Conservation (phyloP, 2,888 invertebrate genomes). For the Limnephilus lunatus region DNA sequence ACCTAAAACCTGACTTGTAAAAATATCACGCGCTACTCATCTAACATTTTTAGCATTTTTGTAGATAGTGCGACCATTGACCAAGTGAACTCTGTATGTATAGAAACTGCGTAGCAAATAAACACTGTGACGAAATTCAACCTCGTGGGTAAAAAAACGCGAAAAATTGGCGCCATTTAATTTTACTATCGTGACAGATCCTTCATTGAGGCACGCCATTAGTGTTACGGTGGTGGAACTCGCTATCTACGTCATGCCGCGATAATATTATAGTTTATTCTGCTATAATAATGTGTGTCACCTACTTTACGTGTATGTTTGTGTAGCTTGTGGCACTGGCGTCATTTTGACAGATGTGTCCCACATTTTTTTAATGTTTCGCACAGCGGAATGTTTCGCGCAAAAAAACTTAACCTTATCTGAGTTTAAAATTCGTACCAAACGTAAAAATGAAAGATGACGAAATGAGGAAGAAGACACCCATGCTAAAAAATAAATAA, state of each 20-base stretch:
- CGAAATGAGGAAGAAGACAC: neutral
- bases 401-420: neutral
- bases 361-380: neutral
- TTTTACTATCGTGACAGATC: neutral
- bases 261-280: neutral
- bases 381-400: neutral
- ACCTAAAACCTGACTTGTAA: neutral
- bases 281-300: neutral
- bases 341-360: conserved; percentile 2
- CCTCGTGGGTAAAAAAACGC: neutral
- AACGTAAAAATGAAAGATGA: neutral
- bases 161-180: neutral
- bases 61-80: neutral
- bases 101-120: neutral
- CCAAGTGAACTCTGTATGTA: neutral
- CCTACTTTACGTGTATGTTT: neutral
- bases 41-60: neutral
- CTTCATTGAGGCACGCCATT: neutral
- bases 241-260: neutral
- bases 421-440: neutral
- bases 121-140: neutral
- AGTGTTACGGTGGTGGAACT: neutral
- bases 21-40: neutral
- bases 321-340: neutral
- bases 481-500: too few species aligned